These are phyloP conservation scores for Mycalesis mineus DNA, from an alignment of 2,888 invertebrate genomes.

Conservation along the genomic window DNA sequence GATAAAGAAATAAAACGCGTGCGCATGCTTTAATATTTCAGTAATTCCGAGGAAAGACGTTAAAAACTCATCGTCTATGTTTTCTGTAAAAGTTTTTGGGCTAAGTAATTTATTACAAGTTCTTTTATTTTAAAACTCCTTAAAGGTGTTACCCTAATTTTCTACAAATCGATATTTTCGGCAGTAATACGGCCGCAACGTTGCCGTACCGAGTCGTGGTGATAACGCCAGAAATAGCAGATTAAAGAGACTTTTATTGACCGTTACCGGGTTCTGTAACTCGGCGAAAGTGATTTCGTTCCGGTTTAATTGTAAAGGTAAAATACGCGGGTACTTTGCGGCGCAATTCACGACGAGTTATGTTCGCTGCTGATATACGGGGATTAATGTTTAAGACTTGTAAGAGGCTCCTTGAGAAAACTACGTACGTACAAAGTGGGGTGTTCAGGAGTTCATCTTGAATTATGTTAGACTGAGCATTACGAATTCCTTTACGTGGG, in stretches of 20 bases:
- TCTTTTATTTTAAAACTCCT: not conserved
- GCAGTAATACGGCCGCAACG: constrained; percentile 35
- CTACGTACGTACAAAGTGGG: not conserved
- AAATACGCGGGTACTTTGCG: constrained; percentile 25
- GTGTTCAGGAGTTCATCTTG: not conserved
- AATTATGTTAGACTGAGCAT: too few species aligned
- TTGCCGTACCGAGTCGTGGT: constrained; percentile 41
- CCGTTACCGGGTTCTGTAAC: constrained; percentile 51
- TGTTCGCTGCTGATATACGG: constrained; percentile 20
- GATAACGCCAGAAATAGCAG: constrained; percentile 53
- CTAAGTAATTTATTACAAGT: too few species aligned
- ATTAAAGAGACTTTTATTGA: constrained; percentile 62
- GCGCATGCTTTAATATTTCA: too few species aligned
- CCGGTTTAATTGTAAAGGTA: constrained; percentile 28
- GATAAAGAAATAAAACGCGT: too few species aligned
- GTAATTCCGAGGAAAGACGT: too few species aligned
- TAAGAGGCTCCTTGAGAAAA: not conserved
- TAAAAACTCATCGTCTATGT: too few species aligned
- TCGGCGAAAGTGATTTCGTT: constrained; percentile 44
- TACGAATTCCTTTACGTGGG: too few species aligned
- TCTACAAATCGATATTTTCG: constrained; percentile 9
- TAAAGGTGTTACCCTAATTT: constrained; percentile 6
- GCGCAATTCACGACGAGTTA: constrained; percentile 19
- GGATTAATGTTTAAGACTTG: constrained; percentile 20
- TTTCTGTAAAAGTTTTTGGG: too few species aligned